Evolutionary conservation across 2,113 vertebrate species (phyloP).

Genomic region (Hipposideros armiger): DNA sequence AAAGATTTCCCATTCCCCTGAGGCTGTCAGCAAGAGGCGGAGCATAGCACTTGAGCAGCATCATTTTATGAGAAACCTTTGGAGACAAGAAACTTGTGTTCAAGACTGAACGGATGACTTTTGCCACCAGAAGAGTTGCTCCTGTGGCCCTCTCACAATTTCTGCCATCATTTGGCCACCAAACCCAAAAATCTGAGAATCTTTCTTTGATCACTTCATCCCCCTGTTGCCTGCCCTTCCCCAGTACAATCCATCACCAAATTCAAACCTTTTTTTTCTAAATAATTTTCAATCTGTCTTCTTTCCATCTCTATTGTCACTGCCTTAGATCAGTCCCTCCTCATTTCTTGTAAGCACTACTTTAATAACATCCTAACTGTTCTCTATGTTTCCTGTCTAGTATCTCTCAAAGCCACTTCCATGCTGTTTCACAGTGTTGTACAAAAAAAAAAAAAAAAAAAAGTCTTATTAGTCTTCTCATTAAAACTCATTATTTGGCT

Average conservation of each 20-base stretch:
- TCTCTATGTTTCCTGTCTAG: neutral
- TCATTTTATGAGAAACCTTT: neutral
- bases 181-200: neutral
- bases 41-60: neutral
- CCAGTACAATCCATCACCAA: neutral
- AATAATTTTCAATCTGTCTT: neutral
- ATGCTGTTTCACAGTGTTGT: neutral
- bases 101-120: neutral
- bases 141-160: neutral
- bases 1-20: neutral
- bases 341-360: neutral
- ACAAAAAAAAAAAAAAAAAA: neutral
- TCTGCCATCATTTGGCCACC: neutral
- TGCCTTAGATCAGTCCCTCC: neutral
- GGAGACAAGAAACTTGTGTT: neutral
- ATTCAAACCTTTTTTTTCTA: neutral
- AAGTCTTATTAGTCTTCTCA: neutral
- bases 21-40: neutral
- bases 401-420: neutral
- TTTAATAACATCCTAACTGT: neutral
- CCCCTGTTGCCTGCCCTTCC: neutral
- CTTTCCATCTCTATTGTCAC: neutral
- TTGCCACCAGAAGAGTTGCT: neutral
- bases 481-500: conserved; percentile 1
- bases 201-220: neutral